Evolutionary conservation across 2,113 vertebrate species (phyloP).

Genomic region (Myxocyprinus asiaticus): DNA sequence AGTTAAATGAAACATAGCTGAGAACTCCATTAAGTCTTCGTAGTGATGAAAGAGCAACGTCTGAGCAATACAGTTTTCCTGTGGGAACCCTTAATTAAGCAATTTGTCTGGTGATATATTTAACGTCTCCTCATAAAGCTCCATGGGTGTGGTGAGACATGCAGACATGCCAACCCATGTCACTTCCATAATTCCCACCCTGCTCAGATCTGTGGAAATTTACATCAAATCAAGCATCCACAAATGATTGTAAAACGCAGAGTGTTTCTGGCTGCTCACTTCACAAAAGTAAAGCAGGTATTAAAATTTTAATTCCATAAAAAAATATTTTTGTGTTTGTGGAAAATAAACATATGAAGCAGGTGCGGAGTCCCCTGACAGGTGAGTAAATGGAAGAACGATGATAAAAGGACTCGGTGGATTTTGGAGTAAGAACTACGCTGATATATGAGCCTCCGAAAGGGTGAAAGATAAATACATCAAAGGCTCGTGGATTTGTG

Average conservation of each 20-base stretch:
- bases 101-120: constrained; percentile 14
- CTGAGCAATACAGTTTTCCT: no score
- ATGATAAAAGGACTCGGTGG: constrained; percentile 46
- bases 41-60: no score
- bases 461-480: constrained; percentile 58
- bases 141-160: constrained; percentile 2
- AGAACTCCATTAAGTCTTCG: no score
- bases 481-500: constrained; percentile 47
- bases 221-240: constrained; percentile 28
- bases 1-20: no score
- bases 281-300: constrained; percentile 25
- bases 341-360: constrained; percentile 55
- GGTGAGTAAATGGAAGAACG: constrained; percentile 59
- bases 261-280: constrained; percentile 22
- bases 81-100: background rate
- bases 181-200: constrained; percentile 1
- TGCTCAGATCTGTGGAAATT: constrained; percentile 28
- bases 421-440: constrained; percentile 49
- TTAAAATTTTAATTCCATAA: constrained; percentile 54
- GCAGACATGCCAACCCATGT: background rate
- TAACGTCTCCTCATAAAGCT: constrained; percentile 24
- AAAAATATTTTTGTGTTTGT: constrained; percentile 43
- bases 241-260: background rate
- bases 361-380: constrained; percentile 46
- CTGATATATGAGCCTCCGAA: constrained; percentile 41